Evolutionary conservation across 2,888 invertebrate genomes (phyloP).

Genomic region (Limenitis arthemis): DNA sequence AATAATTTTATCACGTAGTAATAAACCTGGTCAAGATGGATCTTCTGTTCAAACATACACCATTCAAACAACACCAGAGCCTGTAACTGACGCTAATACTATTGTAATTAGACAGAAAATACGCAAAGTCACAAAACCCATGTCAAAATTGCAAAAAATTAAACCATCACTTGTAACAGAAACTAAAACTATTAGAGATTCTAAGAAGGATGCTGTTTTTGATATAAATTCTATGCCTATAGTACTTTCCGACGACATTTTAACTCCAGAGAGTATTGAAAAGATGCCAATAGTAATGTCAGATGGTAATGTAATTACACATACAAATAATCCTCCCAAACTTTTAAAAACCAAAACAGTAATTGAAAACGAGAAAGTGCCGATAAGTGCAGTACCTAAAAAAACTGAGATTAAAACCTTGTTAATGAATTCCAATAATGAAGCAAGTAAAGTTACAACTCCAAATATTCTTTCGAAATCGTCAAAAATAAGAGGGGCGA

Average conservation of each 20-base stretch:
- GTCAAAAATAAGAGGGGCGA: conserved; percentile 55
- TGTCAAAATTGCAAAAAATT: conserved; percentile 49
- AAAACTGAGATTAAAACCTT: conserved; percentile 57
- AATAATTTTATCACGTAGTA: conserved; percentile 54
- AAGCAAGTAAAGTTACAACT: conserved; percentile 49
- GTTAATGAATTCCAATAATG: conserved; percentile 48
- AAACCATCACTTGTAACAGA: conserved; percentile 48
- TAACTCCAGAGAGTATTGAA: conserved; percentile 78
- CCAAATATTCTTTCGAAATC: conserved; percentile 68
- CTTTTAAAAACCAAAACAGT: conserved; percentile 44
- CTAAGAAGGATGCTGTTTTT: conserved; percentile 58
- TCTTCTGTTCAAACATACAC: conserved; percentile 59
- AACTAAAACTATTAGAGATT: conserved; percentile 29
- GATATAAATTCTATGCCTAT: conserved; percentile 86
- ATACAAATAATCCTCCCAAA: conserved; percentile 43
- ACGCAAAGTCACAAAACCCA: conserved; percentile 48
- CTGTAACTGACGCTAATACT: conserved; percentile 44
- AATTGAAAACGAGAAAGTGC: conserved; percentile 46
- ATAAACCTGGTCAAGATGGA: conserved; percentile 43
- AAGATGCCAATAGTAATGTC: conserved; percentile 77
- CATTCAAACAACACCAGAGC: conserved; percentile 52
- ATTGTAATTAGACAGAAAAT: conserved; percentile 58
- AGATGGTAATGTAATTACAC: conserved; percentile 54
- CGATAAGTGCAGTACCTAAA: conserved; percentile 35
- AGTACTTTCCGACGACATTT: conserved; percentile 78